Evolutionary conservation across 2,888 invertebrate species (phyloP).

Genomic region (Vanessa cardui): DNA sequence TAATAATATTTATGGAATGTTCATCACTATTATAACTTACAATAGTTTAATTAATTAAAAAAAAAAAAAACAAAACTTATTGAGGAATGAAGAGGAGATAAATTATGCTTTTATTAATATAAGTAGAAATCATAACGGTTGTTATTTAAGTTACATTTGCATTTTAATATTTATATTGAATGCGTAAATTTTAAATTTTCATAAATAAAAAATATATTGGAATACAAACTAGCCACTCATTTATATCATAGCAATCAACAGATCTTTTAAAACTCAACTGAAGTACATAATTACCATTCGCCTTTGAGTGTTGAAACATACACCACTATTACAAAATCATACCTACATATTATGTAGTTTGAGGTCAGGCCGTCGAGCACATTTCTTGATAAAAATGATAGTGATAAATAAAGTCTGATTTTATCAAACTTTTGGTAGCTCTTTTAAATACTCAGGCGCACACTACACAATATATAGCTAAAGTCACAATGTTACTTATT

Average conservation of each 20-base stretch:
- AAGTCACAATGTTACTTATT: constrained; percentile 20
- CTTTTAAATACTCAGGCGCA: constrained; percentile 37
- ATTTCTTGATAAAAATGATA: constrained; percentile 52
- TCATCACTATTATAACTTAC: background rate
- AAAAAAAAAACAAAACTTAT: background rate
- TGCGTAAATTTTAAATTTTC: background rate
- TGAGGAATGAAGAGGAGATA: background rate
- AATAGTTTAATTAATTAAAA: too few species aligned
- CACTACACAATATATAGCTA: constrained; percentile 14
- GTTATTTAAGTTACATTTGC: background rate
- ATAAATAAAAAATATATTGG: constrained; percentile 20
- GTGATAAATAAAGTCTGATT: constrained; percentile 39
- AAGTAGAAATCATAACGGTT: background rate
- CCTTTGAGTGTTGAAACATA: constrained; percentile 52
- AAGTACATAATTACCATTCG: constrained; percentile 44
- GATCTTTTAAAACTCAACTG: constrained; percentile 43
- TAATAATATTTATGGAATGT: constrained; percentile 17
- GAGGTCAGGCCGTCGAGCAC: constrained; percentile 60
- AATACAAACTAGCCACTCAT: constrained; percentile 25
- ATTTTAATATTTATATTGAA: background rate
- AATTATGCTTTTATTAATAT: background rate
- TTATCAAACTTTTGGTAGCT: constrained; percentile 62
- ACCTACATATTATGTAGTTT: constrained; percentile 45
- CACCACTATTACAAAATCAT: constrained; percentile 46
- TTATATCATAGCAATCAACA: constrained; percentile 39